phyloP scores from a whole-genome alignment of 2,888 invertebrate genomes.

The Cephalotes varians region DNA sequence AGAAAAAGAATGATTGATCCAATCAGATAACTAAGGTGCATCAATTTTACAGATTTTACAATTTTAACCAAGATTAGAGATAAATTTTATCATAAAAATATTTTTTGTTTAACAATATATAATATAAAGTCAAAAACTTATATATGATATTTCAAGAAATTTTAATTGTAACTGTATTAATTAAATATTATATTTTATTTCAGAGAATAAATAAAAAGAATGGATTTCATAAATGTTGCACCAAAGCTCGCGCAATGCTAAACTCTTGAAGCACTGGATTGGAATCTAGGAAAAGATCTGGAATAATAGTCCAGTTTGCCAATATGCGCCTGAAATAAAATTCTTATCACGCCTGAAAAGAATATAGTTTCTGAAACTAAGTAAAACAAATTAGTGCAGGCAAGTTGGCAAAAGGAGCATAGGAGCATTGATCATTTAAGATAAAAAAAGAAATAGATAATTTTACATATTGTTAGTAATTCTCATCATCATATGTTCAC shows the following conservation, averaged over 20 bases:
- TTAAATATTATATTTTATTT: not conserved
- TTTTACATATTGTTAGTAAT: not conserved
- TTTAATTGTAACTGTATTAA: not conserved
- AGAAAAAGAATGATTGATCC: conserved; percentile 61
- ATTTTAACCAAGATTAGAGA: not conserved
- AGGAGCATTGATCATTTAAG: conserved; percentile 59
- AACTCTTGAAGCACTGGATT: conserved; percentile 68
- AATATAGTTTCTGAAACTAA: conserved; percentile 82
- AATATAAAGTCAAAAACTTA: not conserved
- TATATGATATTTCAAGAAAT: not conserved
- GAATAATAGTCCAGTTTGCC: conserved; percentile 76
- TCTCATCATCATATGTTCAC: not conserved
- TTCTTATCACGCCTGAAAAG: conserved; percentile 81
- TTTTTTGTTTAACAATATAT: not conserved
- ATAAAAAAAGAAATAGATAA: conserved; percentile 52
- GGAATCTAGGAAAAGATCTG: conserved; percentile 50
- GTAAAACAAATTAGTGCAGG: conserved; percentile 82
- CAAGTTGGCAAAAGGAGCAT: conserved; percentile 74
- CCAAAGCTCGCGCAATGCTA: conserved; percentile 69
- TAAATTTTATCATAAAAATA: conserved; percentile 6
- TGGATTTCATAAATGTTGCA: conserved; percentile 63
- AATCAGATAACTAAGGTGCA: conserved; percentile 66
- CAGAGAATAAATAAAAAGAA: not conserved
- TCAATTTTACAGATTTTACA: conserved; percentile 48
- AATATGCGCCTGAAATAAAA: conserved; percentile 84